phyloP scores from a whole-genome alignment of 2,113 vertebrate species.

The Mirza zaza region DNA sequence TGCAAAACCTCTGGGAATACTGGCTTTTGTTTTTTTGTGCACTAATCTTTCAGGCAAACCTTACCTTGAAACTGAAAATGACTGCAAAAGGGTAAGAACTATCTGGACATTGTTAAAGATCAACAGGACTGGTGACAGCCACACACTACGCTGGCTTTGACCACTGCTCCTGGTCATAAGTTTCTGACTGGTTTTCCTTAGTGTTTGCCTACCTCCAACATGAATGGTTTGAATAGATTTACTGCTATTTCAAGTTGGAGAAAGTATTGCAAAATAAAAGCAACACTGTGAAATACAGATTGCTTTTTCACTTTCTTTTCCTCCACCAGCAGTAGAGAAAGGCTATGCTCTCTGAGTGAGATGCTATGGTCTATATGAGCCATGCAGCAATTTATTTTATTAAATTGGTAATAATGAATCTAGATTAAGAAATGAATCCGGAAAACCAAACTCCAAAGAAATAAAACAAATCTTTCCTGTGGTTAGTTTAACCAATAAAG shows the following conservation, averaged over 20 bases:
- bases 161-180: not conserved
- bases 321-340: not conserved
- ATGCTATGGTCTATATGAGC: not conserved
- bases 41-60: not conserved
- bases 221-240: not conserved
- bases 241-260: not conserved
- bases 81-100: not conserved
- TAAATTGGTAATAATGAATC: not conserved
- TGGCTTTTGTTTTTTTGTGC: not conserved
- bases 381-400: not conserved
- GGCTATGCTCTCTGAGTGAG: not conserved
- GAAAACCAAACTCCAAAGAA: not conserved
- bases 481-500: not conserved
- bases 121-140: not conserved
- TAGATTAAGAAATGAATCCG: not conserved
- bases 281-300: not conserved
- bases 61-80: constrained; percentile 26
- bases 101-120: not conserved
- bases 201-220: not conserved
- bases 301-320: not conserved
- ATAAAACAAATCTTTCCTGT: not conserved
- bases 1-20: not conserved
- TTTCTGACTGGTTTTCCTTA: not conserved
- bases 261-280: not conserved
- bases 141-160: not conserved